phyloP scores from a whole-genome alignment of 2,888 invertebrate genomes.

The Dolichopus griseipennis region DNA sequence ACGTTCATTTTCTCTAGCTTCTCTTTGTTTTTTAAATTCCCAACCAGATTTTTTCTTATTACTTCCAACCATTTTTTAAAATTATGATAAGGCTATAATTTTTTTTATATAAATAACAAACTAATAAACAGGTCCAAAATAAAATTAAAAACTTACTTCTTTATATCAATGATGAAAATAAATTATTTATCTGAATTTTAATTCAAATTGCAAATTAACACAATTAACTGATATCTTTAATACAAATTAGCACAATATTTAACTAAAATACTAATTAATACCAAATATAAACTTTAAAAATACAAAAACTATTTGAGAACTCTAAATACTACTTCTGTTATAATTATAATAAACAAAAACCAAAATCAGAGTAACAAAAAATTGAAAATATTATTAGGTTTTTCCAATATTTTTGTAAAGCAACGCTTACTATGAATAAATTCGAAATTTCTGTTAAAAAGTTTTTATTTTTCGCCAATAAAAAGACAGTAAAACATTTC shows the following conservation, averaged over 20 bases:
- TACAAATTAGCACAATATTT: conserved; percentile 7
- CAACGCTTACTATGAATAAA: conserved; percentile 10
- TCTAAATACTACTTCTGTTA: conserved; percentile 10
- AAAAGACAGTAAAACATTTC: conserved; percentile 11
- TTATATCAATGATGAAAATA: conserved; percentile 7
- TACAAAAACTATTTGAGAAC: conserved; percentile 8
- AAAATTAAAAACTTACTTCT: conserved; percentile 11
- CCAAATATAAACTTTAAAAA: conserved; percentile 10
- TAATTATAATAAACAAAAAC: background rate
- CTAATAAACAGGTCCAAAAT: background rate
- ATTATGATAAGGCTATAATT: conserved; percentile 9
- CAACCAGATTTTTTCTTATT: conserved; percentile 11
- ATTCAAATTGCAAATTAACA: conserved; percentile 7
- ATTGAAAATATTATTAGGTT: conserved; percentile 7
- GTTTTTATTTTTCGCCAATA: conserved; percentile 7
- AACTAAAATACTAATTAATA: conserved; percentile 7
- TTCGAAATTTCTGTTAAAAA: conserved; percentile 9
- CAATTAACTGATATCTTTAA: conserved; percentile 7
- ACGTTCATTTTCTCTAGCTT: conserved; percentile 10
- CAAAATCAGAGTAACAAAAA: conserved; percentile 10
- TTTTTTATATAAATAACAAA: background rate
- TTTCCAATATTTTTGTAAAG: conserved; percentile 8
- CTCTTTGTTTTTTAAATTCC: conserved; percentile 10
- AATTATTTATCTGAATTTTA: conserved; percentile 7
- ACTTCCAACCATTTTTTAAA: conserved; percentile 10